Evolutionary conservation across 1,140 invertebrate species (phyloP), one percentile per base, ranked within the genome.

Genomic region (Brachystomella parvula): DNA sequence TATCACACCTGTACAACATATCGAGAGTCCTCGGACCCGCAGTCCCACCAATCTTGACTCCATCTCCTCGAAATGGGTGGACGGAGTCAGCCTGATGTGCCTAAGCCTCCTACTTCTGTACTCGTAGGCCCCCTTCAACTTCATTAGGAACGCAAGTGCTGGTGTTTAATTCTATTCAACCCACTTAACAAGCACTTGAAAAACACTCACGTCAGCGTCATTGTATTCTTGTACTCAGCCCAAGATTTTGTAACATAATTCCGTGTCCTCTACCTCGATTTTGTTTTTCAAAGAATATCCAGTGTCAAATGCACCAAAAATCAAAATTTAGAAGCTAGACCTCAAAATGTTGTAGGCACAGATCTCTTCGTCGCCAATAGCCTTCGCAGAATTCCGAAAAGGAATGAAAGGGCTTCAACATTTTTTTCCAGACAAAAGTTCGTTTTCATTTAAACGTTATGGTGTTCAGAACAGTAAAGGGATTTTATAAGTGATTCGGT

Each of bases 81-180:
- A 21, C 47, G 68, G 68, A 66, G 44, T 71, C 58, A 67, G 64
- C 61, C 61, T 67, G 26, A 70, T 67, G 67, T 69, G 67, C 69
- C 65, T 71, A 59, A 63, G 59, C 47, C 49, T 53, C 12, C 15
- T 53, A 9, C 24, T 26, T 19, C 49, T 53, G 49, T 68, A 65
- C 61, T 64, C 57, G 47, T 64, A 49, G 63, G 64, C 66, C 63
- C 66, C 58, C 65, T 71, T 66, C 65, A 68, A 67, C 61, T 71
- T 47, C 61, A 71, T 63, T 71, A 71, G 64, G 47, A 62, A 33
- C 49, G 28, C 47, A 67, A 32, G 57, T 33, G 35, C n/a, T 44
- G n/a, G 39, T 9, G n/a, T 44, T 19, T 33, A 32, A 30, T 26
- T 21, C 24, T 19, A 57, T 29, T 57, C 6, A 49, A 56, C 30